Conservation (phyloP, 2,797 vertebrate genomes). For the Esox lucius region DNA sequence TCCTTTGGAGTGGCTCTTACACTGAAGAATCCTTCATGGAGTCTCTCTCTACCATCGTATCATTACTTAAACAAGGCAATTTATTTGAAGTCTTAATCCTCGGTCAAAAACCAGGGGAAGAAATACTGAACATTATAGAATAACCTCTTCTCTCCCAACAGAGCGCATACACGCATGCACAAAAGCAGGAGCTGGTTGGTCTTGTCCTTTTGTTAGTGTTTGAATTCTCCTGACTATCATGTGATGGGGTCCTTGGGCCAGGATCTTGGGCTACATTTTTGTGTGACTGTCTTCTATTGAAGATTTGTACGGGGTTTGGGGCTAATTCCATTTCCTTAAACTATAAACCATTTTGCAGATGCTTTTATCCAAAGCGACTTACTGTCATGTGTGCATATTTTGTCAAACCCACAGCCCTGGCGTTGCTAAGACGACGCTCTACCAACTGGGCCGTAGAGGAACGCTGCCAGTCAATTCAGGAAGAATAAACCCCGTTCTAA, state of each 20-base stretch:
- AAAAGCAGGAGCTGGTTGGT: background rate
- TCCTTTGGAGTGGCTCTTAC: background rate
- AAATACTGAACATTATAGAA: background rate
- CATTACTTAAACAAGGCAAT: background rate
- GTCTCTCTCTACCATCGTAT: background rate
- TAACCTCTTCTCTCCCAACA: background rate
- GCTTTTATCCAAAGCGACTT: too few relatives aligned
- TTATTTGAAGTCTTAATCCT: background rate
- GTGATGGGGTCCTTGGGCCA: background rate
- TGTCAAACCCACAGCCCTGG: too few relatives aligned
- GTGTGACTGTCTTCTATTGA: background rate
- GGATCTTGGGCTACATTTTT: background rate
- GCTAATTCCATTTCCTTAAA: background rate
- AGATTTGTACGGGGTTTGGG: background rate
- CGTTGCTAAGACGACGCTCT: too few relatives aligned
- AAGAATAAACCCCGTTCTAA: background rate
- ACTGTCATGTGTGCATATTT: too few relatives aligned
- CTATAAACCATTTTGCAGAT: too few relatives aligned
- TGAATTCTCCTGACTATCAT: conserved; percentile 5
- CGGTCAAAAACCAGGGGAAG: background rate
- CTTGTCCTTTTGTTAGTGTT: background rate
- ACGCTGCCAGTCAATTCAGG: background rate
- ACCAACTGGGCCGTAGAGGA: too few relatives aligned
- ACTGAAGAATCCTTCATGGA: background rate
- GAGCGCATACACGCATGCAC: background rate